Percentiles rank a stretch among this genome's conserved stretches.
Conservation (phyloP, 1,140 invertebrate genomes). For the Temnothorax nylanderi region DNA sequence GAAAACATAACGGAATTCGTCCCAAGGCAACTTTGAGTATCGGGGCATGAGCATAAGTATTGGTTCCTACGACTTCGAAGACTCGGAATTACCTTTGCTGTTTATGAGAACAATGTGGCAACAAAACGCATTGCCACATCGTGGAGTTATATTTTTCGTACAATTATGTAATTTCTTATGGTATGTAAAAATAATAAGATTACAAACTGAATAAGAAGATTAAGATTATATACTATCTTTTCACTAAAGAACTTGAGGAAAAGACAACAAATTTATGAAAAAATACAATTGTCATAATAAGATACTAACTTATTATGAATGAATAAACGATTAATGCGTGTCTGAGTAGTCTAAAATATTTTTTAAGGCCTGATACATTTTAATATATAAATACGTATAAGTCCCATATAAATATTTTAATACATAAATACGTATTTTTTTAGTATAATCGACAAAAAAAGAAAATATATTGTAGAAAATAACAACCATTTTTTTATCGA, state of each 20-base stretch:
- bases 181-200: background rate
- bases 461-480: background rate
- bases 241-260: background rate
- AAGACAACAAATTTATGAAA: background rate
- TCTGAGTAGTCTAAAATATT: background rate
- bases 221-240: background rate
- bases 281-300: background rate
- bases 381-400: background rate
- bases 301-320: background rate
- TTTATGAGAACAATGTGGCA: constrained; percentile 24
- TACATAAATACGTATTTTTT: background rate
- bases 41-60: constrained; percentile 51
- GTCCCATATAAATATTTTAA: background rate
- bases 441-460: background rate
- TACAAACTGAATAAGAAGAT: background rate
- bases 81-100: constrained; percentile 61
- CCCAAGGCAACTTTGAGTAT: constrained; percentile 54
- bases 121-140: background rate
- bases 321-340: background rate
- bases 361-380: background rate
- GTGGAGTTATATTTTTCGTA: background rate
- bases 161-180: constrained; percentile 19
- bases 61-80: constrained; percentile 48
- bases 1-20: constrained; percentile 69
- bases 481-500: background rate